These are phyloP conservation scores for Zygogramma bicolorata DNA, from an alignment of 2,888 invertebrate species.

Conservation along the genomic window DNA sequence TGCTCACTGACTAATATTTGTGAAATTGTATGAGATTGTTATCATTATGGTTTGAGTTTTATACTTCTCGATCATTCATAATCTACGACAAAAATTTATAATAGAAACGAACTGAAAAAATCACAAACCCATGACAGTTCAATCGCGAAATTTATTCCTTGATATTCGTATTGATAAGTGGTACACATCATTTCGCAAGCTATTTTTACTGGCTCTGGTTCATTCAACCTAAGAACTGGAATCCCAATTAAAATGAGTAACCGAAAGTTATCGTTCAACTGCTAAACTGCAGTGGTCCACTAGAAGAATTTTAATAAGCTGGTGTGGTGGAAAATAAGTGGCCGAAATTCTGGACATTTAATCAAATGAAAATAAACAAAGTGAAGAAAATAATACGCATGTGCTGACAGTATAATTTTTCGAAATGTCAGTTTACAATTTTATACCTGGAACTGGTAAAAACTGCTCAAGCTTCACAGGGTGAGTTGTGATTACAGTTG, in stretches of 20 bases:
- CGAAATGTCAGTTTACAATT: no score
- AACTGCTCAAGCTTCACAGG: no score
- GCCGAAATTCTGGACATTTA: background rate
- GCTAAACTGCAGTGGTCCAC: background rate
- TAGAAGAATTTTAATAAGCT: background rate
- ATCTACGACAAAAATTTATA: no score
- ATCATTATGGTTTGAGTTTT: no score
- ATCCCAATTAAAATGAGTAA: background rate
- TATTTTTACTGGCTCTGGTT: background rate
- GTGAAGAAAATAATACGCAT: no score
- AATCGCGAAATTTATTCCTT: background rate
- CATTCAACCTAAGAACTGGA: background rate
- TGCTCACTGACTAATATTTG: no score
- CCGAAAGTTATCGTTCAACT: background rate
- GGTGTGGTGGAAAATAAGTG: background rate
- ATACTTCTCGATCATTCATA: no score
- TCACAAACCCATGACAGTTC: background rate
- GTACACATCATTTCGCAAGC: background rate
- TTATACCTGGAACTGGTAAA: no score
- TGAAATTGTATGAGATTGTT: no score
- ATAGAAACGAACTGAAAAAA: no score
- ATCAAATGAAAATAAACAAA: background rate
- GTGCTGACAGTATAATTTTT: no score
- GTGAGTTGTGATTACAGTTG: no score
- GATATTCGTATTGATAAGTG: background rate